These are phyloP conservation scores for Palythoa grandis DNA, from an alignment of 92 coral and sea anemone species.

Conservation along the genomic window DNA sequence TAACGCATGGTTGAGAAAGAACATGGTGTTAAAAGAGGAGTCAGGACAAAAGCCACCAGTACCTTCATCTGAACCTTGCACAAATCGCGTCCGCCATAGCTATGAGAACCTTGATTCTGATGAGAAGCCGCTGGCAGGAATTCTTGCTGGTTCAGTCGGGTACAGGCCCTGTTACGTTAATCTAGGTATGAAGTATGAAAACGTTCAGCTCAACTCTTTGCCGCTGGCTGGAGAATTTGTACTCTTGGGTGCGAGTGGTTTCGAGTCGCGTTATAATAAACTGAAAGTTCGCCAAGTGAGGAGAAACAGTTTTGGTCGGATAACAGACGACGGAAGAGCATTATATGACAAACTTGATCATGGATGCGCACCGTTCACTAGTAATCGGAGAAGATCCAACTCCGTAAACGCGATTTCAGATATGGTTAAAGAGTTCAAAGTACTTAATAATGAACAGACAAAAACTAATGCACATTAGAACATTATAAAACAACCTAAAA, in stretches of 20 bases:
- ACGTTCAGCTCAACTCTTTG: not conserved
- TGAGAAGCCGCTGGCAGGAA: conserved; percentile 29
- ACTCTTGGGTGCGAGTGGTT: conserved; percentile 1
- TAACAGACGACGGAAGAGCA: conserved; percentile 13
- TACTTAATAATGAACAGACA: too few species aligned
- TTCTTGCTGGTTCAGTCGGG: conserved; percentile 7
- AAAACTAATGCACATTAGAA: too few species aligned
- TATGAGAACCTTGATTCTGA: not conserved
- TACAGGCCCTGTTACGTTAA: not conserved
- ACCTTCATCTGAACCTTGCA: not conserved
- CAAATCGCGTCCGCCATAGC: not conserved
- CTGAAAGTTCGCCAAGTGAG: not conserved
- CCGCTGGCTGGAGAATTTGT: conserved; percentile 24
- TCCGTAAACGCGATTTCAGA: not conserved
- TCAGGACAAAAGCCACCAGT: not conserved
- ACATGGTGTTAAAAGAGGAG: conserved; percentile 10
- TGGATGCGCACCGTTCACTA: not conserved
- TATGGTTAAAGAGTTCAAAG: not conserved
- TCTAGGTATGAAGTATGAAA: conserved; percentile 16
- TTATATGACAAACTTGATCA: conserved; percentile 13
- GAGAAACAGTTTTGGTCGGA: conserved; percentile 29
- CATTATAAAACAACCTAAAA: too few species aligned
- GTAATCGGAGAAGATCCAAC: not conserved
- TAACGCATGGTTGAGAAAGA: conserved; percentile 28
- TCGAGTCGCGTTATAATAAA: not conserved